Evolutionary conservation across 1,140 invertebrate species (phyloP), one percentile per base, ranked within the genome.

Genomic region (Leptonema lineaticorne): DNA sequence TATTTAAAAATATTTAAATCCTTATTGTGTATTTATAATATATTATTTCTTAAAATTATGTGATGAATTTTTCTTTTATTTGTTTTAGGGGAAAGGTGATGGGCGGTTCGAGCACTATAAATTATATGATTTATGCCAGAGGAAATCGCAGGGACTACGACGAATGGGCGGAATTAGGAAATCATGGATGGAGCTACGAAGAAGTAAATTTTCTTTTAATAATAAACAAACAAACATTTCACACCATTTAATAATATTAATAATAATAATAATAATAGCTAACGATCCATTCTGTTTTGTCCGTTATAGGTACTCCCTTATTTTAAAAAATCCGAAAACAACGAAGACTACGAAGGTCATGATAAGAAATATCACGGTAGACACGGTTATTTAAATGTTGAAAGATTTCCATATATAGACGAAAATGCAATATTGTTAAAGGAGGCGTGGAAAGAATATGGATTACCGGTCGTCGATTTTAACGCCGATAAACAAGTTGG

Each of bases 81-180:
- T 74, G 69, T 69, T 78, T 45, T 77, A 82, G 81, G 69, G 85
- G 85, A n/a, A 85, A 84, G 76, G 80, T 81, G 9, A 78, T 90
- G 75, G 92, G 92, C 6, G 91, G 92, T 6, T 88, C 87, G 1
- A 91, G 89, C 67, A 84, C 87, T 0, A 83, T 92, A 11, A 93
- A 94, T 78, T 90, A 89, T 66, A 88, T 93, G 86, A 88, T 92
- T 11, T 92, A 94, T 75, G 88, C 91, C 7, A 82, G 92, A 71
- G 92, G 92, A 7, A 90, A 92, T 78, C 85, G 82, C 60, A 75
- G 78, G 20, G 92, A 94, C 77, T 94, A 90, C 74, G 88, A 94
- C 74, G 75, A 84, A 16, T 94, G 92, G 92, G 79, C 77, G 77
- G 74, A 75, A 64, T 73, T 73, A 69, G 87, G 74, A 0, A 94